Conservation (phyloP, 2,797 vertebrate species). For the Anomalospiza imberbis region DNA sequence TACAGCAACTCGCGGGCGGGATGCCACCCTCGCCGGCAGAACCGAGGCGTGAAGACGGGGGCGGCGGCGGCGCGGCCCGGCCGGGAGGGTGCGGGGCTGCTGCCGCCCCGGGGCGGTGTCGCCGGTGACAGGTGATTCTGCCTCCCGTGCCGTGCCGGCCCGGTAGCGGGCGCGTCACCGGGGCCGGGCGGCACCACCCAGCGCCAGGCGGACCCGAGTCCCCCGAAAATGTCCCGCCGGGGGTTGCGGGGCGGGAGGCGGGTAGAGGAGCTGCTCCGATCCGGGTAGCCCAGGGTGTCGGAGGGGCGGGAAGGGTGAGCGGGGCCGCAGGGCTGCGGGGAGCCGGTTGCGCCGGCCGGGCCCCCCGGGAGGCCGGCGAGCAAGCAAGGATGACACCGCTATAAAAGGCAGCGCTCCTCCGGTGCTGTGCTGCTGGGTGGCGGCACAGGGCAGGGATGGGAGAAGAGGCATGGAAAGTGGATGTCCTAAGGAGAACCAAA, state of each 20-base stretch:
- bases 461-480: background rate
- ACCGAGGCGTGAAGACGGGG: background rate
- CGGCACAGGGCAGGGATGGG: background rate
- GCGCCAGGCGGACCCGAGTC: background rate
- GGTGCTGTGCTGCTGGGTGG: background rate
- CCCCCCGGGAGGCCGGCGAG: background rate
- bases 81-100: background rate
- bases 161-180: background rate
- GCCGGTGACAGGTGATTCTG: slow-evolving; percentile 31
- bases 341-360: background rate
- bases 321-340: background rate
- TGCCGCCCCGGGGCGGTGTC: background rate
- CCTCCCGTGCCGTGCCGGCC: background rate
- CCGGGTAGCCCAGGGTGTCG: background rate
- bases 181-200: background rate
- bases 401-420: background rate
- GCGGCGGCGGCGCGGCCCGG: background rate
- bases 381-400: background rate
- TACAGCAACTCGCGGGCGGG: background rate
- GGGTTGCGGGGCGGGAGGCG: background rate
- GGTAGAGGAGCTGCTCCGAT: background rate
- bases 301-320: background rate
- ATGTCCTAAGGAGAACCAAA: background rate
- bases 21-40: background rate
- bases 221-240: background rate